Evolutionary conservation across 1,140 invertebrate genomes (phyloP), one percentile per base, ranked within the genome.

Genomic region (Calliphora vicina): DNA sequence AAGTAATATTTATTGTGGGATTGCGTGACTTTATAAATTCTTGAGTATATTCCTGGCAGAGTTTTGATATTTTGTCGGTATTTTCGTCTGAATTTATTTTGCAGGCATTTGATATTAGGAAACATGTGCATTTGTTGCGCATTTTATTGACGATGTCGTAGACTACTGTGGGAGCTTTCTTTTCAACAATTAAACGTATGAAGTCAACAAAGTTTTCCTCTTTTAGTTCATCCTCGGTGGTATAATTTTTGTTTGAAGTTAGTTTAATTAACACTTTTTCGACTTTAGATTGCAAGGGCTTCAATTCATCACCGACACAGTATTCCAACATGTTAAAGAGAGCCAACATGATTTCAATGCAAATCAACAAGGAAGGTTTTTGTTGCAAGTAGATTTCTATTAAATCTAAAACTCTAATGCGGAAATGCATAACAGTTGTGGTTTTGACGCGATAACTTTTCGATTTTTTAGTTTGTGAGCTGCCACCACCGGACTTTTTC

Each of bases 321-420:
- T 93, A 94, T 87, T 95, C 94, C 1, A 95, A 85, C 81, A 93
- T 91, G 83, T 93, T 91, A 35, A 94, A 93, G 1, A 96, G 86
- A 0, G 94, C 93, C 0, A 93, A 89, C 61, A 95, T 92, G 91
- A 95, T 94, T 83, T 93, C 93, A n/a, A 95, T 86, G 45, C 92
- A 92, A 20, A 94, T 90, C 57, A 93, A 91, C 93, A 96, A 93
- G 1, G 93, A 91, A 8, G 94, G 94, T 71, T 92, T 92, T 80
- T 93, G 93, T 83, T 95, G 94, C 61, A 95, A 86, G 88, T 95
- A 95, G 83, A 93, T 94, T 84, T 95, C 93, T 17, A 95, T 89
- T 17, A 96, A 91, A 92, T 95, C 95, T 73, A 95, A 91, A 27
- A 94, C 94, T 84, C 94, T 91, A 23, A 94, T 93, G 82, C 95